Conservation (phyloP, 2,797 vertebrate genomes). For the Diplodus puntazzo region DNA sequence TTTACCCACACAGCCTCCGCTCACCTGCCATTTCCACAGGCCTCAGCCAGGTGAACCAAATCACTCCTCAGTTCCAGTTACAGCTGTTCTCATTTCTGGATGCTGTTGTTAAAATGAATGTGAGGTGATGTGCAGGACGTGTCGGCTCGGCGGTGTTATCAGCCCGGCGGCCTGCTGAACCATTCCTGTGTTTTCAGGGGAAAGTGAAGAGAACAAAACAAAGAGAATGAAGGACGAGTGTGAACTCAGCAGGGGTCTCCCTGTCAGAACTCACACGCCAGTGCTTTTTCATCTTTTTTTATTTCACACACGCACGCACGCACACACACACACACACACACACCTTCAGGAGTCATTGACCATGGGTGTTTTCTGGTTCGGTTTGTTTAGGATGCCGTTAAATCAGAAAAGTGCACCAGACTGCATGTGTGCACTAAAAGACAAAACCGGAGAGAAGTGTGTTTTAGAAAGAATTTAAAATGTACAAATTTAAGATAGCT, state of each 20-base stretch:
- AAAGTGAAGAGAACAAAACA: background rate
- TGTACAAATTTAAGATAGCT: too few species aligned
- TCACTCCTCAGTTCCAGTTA: conserved; percentile 22
- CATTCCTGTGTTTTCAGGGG: background rate
- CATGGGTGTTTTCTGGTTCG: background rate
- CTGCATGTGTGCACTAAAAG: background rate
- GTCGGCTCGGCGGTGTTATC: background rate
- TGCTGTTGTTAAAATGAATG: conserved; percentile 24
- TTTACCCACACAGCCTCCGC: conserved; percentile 46
- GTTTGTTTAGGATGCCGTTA: background rate
- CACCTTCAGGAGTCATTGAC: background rate
- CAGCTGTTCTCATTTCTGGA: conserved; percentile 34
- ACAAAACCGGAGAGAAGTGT: background rate
- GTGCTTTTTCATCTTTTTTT: background rate
- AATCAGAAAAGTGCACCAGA: background rate
- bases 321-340: background rate
- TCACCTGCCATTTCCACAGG: conserved; percentile 35
- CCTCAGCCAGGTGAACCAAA: conserved; percentile 29
- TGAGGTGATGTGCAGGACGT: conserved; percentile 8
- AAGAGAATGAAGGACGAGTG: conserved; percentile 6
- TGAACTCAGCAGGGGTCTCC: background rate
- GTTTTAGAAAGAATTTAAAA: too few species aligned
- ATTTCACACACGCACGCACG: too few species aligned
- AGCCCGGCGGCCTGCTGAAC: background rate
- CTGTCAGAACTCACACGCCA: conserved; percentile 1